Evolutionary conservation across 1,140 invertebrate species (phyloP).

Genomic region (Drosophila erecta): DNA sequence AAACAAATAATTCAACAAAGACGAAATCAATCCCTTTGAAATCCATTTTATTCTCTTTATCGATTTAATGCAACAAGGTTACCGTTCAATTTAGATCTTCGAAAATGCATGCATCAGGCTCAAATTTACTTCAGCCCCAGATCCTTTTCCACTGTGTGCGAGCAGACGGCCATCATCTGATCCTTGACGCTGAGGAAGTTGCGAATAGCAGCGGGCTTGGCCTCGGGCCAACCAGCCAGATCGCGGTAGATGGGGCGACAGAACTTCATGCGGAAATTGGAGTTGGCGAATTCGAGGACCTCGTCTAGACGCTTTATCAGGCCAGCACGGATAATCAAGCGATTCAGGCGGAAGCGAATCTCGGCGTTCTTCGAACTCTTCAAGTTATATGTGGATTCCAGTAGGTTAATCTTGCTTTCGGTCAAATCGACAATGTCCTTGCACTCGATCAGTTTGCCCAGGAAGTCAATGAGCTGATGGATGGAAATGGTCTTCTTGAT

Average conservation of each 20-base stretch:
- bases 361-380: slow-evolving; percentile 90
- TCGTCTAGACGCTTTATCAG: slow-evolving; percentile 88
- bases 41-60: too few species aligned
- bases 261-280: slow-evolving; percentile 96
- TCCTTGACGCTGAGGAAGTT: slow-evolving; percentile 90
- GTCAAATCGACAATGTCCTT: slow-evolving; percentile 75
- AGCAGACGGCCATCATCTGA: slow-evolving; percentile 93
- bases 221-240: slow-evolving; percentile 91
- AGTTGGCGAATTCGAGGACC: slow-evolving; percentile 91
- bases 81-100: slow-evolving; percentile 11
- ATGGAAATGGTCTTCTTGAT: slow-evolving; percentile 86
- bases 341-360: slow-evolving; percentile 92
- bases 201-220: slow-evolving; percentile 88
- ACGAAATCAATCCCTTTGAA: neutral
- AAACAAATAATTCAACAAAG: slow-evolving; percentile 80
- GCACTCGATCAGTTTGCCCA: slow-evolving; percentile 88
- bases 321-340: slow-evolving; percentile 90
- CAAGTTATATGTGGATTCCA: slow-evolving; percentile 90
- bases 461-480: slow-evolving; percentile 90
- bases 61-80: slow-evolving; percentile 6
- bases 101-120: slow-evolving; percentile 43
- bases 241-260: slow-evolving; percentile 94
- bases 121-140: slow-evolving; percentile 85
- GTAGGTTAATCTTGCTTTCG: slow-evolving; percentile 75
- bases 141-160: slow-evolving; percentile 91